Base-by-base conservation (phyloP, 2,888 invertebrate species). In the Mylabris sibirica region DNA sequence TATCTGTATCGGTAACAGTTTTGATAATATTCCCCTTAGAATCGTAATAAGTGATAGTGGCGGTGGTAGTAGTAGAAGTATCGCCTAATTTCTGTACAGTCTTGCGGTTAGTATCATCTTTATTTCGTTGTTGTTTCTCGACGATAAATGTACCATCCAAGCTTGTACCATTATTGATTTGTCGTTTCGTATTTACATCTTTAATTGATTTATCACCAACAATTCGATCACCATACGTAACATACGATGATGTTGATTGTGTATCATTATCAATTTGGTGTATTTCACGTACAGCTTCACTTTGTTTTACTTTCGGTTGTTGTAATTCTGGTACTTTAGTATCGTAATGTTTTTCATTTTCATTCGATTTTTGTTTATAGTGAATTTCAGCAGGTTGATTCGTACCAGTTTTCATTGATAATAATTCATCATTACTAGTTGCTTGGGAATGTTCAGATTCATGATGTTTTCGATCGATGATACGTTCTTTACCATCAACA, bases 401-500 rank as follows among this genome's bases (percentile, higher is more conserved):
- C 6, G 89, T 89, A 20, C 90, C 90, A 73, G 86, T 87, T 44
- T 86, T 84, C 70, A 87, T 88, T 30, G 87, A 85, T 77, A 87
- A 86, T 57, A 85, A 85, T 83, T 90, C 90, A 72, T 87, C 87
- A 63, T 82, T 82, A 64, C 77, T 79, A 1, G 79, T 73, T 8
- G 81, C 75, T 14, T 77, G 73, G 0, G 79, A 74, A 53, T 77
- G 66, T 12, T 70, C 75, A 83, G 88, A 87, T 81, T 90, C 89
- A 75, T 89, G 87, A 62, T 87, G 88, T 64, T 89, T 87, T 75
- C 87, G 87, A 71, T 90, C 90, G 59, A 90, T 83, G 57, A 90
- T 86, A 49, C 88, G 84, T 83, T 90, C 90, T 80, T 90, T 90
- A 1, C 90, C 90, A 77, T 90, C 89, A 24, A 90, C 88, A 72